Conservation (phyloP, 2,113 vertebrate genomes). For the Isichthys henryi region DNA sequence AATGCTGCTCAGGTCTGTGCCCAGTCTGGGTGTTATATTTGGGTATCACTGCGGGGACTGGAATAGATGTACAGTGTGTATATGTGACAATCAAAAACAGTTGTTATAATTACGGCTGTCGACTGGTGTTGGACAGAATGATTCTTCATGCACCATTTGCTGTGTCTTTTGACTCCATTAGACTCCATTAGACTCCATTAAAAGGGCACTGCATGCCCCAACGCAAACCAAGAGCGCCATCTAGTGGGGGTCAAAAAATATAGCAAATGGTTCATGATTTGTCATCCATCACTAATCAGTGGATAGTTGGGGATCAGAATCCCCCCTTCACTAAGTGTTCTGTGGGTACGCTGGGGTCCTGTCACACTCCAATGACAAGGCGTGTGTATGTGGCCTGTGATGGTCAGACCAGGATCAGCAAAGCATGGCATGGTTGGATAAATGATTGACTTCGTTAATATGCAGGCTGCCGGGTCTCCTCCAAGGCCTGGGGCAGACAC, state of each 20-base stretch:
- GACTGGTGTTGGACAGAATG: neutral
- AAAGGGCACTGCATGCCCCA: neutral
- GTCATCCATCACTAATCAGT: neutral
- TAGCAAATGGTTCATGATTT: neutral
- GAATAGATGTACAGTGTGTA: neutral
- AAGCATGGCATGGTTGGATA: neutral
- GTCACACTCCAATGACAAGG: neutral
- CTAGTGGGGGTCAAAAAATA: neutral
- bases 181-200: neutral
- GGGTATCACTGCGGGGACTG: neutral
- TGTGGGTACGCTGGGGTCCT: neutral
- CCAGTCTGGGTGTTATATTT: neutral
- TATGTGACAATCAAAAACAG: neutral
- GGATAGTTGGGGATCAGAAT: neutral
- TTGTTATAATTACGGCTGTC: neutral
- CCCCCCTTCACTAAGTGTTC: neutral
- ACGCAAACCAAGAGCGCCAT: neutral
- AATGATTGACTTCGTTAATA: neutral
- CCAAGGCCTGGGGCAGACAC: neutral
- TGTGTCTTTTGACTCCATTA: neutral
- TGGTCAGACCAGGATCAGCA: neutral
- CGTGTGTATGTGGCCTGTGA: neutral
- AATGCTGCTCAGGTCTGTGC: conserved; percentile 23
- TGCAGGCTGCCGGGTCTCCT: neutral
- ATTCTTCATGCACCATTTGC: neutral